Conservation (phyloP, 2,888 invertebrate genomes). For the Drosophila nr. perissopoda region DNA sequence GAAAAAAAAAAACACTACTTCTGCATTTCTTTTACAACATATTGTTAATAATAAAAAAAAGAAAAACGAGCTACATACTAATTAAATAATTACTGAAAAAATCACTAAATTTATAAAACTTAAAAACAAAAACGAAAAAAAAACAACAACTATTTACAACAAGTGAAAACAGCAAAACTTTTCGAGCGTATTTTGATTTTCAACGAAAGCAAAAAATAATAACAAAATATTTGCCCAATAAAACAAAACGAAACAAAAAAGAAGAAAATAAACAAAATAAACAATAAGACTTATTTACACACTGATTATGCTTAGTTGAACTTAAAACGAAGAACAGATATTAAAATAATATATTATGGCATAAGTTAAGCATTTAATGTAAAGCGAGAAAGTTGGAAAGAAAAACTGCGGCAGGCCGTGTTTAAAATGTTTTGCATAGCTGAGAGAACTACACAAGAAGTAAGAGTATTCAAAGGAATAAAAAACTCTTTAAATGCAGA, state of each 20-base stretch:
- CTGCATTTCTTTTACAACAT: slow-evolving; percentile 53
- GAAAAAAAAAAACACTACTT: slow-evolving; percentile 32
- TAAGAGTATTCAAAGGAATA: slow-evolving; percentile 5
- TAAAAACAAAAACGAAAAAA: slow-evolving; percentile 1
- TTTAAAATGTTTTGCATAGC: slow-evolving; percentile 57
- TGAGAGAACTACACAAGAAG: slow-evolving; percentile 16
- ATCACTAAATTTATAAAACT: slow-evolving; percentile 21
- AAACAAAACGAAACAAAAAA: slow-evolving; percentile 29
- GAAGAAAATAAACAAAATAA: slow-evolving; percentile 58
- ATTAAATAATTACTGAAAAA: slow-evolving; percentile 32
- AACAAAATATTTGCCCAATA: slow-evolving; percentile 41
- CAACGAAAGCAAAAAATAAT: slow-evolving; percentile 25
- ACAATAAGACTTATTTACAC: slow-evolving; percentile 81
- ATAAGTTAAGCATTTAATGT: slow-evolving; percentile 68
- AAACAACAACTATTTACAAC: slow-evolving; percentile 54
- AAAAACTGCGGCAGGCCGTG: slow-evolving; percentile 64
- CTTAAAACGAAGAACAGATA: slow-evolving; percentile 38
- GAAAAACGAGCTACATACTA: slow-evolving; percentile 29
- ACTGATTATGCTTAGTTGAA: slow-evolving; percentile 79
- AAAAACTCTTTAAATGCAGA: slow-evolving; percentile 23
- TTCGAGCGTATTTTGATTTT: slow-evolving; percentile 63
- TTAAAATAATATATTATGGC: slow-evolving; percentile 29
- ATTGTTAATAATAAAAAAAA: slow-evolving; percentile 36
- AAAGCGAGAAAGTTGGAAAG: slow-evolving; percentile 15
- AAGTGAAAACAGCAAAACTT: slow-evolving; percentile 39